Base-by-base conservation (phyloP, 2,797 vertebrate species). In the Halcyon leucocephala region DNA sequence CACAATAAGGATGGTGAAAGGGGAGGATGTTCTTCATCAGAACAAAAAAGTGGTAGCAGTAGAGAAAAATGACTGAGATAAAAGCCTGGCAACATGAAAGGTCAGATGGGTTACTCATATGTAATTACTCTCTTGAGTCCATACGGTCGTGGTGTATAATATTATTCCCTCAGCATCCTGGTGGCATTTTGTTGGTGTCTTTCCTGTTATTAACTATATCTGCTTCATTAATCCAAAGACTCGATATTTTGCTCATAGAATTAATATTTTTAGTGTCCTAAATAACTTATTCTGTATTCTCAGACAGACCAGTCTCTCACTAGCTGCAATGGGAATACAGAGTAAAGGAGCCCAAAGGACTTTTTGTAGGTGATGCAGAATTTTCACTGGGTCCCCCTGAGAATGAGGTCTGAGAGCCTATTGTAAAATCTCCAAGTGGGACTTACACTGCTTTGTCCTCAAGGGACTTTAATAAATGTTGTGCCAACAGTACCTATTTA, bases 41-140 rank as follows among this genome's bases (percentile, higher is more conserved):
- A 96, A 95, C 71, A 94, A 92, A 96, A 95, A 93, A 61, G 48
- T 93, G 29, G 60, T 89, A 93, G 93, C 82, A 92, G 61, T 71
- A 93, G 64, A 90, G 88, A 92, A 92, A 96, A 95, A 91, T 61
- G 7, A 74, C 83, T 95, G 70, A 77, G 88, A 95, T 81, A 93
- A 97, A 92, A 92, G 78, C 70, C 61, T 89, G 74, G 71, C 74
- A 90, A 80, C 67, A 80, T 65, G 90, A 93, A 90, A 95, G 88
- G 97, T 95, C 90, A 95, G 80, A 90, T 82, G 94, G 52, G 86
- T 96, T 95, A 78, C 73, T 95, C 78, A 69, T 65, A 78, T 65
- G 71, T 82, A 94, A 96, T 93, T 90, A 93, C 46, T 90, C 88
- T 84, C 52, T 70, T 57, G 67, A 90, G 72, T 82, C 83, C 81